Percentiles rank a stretch among this genome's conserved stretches.
Evolutionary conservation across 2,113 vertebrate species (phyloP).

Genomic region (Notechis scutatus): DNA sequence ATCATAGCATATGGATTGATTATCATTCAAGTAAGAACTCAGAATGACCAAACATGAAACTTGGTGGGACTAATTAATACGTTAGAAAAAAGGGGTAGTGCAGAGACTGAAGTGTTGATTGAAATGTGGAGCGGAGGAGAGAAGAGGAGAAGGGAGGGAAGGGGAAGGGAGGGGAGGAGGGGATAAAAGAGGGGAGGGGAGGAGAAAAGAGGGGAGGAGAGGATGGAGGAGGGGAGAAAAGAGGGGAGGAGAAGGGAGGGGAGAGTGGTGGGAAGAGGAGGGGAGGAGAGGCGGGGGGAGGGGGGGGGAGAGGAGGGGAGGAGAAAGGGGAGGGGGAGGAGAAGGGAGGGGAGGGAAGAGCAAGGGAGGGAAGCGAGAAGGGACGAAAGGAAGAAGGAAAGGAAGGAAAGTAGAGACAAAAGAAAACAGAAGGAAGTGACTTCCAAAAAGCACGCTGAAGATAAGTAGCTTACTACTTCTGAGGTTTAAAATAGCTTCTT

Average conservation of each 20-base stretch:
- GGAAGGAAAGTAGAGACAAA: background rate
- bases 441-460: background rate
- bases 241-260: no score
- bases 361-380: background rate
- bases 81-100: background rate
- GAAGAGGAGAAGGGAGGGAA: background rate
- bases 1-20: background rate
- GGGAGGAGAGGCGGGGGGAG: background rate
- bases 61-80: background rate
- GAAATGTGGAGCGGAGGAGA: background rate
- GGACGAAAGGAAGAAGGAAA: background rate
- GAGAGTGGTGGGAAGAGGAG: no score
- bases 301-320: rapidly evolving
- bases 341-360: no score
- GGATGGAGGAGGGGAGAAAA: background rate
- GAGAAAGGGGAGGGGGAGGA: background rate
- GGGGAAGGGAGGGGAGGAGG: background rate
- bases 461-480: background rate
- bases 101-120: background rate
- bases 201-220: rapidly evolving
- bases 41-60: background rate
- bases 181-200: rapidly evolving
- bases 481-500: background rate
- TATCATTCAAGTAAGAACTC: background rate
- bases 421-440: background rate